These are phyloP conservation scores for Mustela lutreola DNA, from an alignment of 2,113 vertebrate species.

Conservation along the genomic window DNA sequence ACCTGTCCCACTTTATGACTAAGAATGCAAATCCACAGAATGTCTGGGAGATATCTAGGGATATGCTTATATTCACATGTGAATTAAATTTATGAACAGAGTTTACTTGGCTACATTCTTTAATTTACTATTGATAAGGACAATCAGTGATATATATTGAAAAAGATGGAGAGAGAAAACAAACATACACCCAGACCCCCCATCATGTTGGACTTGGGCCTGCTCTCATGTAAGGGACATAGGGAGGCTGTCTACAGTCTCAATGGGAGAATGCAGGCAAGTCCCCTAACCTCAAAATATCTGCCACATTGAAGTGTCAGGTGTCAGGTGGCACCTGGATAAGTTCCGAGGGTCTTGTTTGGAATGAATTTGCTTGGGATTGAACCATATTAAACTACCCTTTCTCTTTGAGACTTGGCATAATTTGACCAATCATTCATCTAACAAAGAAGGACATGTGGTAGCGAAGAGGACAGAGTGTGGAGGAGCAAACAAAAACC, in stretches of 20 bases:
- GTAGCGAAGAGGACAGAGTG: not conserved
- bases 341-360: not conserved
- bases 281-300: not conserved
- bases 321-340: not conserved
- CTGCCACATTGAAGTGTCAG: not conserved
- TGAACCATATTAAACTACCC: not conserved
- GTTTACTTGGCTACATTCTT: not conserved
- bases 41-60: not conserved
- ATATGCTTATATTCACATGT: not conserved
- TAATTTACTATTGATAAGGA: not conserved
- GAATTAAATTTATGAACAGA: not conserved
- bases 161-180: not conserved
- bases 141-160: not conserved
- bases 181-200: not conserved
- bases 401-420: not conserved
- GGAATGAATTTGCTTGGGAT: not conserved
- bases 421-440: not conserved
- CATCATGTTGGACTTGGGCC: not conserved
- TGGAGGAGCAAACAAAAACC: not conserved
- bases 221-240: not conserved
- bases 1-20: not conserved
- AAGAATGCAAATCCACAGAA: not conserved
- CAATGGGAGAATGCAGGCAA: not conserved
- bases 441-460: not conserved
- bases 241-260: not conserved